A percentile compares a stretch with the other conserved stretches of the same genome.
Conservation (phyloP, 2,113 vertebrate genomes). For the Sapayoa aenigma region DNA sequence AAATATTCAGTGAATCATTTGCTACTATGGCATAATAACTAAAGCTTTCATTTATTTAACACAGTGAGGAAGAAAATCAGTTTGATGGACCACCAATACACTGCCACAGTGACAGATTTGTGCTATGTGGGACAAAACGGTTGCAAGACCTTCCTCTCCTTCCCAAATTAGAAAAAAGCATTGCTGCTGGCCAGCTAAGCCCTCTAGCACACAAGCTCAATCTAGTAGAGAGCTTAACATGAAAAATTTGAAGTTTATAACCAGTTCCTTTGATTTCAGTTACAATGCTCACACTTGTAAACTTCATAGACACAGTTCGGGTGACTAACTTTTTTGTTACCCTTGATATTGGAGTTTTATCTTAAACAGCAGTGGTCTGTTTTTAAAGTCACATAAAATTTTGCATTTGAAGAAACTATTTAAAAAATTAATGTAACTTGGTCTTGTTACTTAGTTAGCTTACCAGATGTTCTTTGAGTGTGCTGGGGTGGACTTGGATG, state of each 20-base stretch:
- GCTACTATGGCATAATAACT: neutral
- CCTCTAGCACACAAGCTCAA: neutral
- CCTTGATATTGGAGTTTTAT: neutral
- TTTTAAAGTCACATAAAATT: neutral
- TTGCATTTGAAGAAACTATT: neutral
- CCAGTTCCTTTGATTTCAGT: neutral
- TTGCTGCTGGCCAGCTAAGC: neutral
- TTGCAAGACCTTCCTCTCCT: neutral
- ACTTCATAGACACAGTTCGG: neutral
- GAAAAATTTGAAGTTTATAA: neutral
- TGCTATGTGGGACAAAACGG: neutral
- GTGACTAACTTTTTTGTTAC: neutral
- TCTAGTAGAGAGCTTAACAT: neutral
- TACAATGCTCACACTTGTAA: neutral
- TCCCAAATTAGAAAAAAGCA: neutral
- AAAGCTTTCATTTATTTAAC: neutral
- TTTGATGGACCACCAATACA: neutral
- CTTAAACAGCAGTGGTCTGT: neutral
- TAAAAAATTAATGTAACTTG: neutral
- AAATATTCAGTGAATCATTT: neutral
- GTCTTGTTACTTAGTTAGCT: neutral
- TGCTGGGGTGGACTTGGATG: neutral
- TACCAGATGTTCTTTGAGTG: neutral
- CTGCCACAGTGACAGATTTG: neutral
- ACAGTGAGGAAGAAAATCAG: neutral